Evolutionary conservation across 2,113 vertebrate genomes (phyloP).

Genomic region (Scomber scombrus): DNA sequence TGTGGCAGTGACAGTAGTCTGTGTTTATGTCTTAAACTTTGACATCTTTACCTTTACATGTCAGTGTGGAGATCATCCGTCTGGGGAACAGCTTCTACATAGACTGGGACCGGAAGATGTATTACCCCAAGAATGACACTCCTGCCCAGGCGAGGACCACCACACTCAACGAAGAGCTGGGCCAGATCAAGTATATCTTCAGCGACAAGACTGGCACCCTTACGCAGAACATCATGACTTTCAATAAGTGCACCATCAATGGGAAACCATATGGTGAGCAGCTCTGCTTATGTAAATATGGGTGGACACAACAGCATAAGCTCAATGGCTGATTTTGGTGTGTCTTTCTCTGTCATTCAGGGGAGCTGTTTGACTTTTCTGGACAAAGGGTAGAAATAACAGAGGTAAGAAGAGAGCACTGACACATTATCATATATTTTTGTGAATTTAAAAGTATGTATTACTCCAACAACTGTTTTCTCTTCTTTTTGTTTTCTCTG

Average conservation of each 20-base stretch:
- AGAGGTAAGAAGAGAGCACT: slow-evolving; percentile 84
- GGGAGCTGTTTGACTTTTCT: slow-evolving; percentile 83
- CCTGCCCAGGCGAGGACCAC: slow-evolving; percentile 94
- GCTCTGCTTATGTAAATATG: not conserved
- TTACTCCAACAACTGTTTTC: not conserved
- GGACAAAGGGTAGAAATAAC: slow-evolving; percentile 85
- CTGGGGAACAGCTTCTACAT: slow-evolving; percentile 97
- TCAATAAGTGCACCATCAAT: slow-evolving; percentile 94
- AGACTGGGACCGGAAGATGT: slow-evolving; percentile 97
- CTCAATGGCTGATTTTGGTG: accelerated
- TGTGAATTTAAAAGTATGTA: not conserved
- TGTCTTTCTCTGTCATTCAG: slow-evolving; percentile 72
- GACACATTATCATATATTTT: not conserved
- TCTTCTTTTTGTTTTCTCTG: slow-evolving; percentile 25
- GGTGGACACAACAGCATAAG: accelerated
- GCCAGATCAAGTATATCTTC: slow-evolving; percentile 97
- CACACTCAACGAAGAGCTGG: slow-evolving; percentile 96
- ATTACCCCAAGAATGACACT: slow-evolving; percentile 87
- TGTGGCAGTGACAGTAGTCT: too few relatives aligned
- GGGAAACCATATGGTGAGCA: slow-evolving; percentile 89
- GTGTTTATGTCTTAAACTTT: accelerated
- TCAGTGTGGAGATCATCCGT: slow-evolving; percentile 95
- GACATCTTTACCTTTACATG: not conserved
- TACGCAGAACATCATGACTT: slow-evolving; percentile 97
- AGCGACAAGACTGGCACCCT: slow-evolving; percentile 98